phyloP scores from a whole-genome alignment of 2,113 vertebrate genomes.

The Lynx canadensis region DNA sequence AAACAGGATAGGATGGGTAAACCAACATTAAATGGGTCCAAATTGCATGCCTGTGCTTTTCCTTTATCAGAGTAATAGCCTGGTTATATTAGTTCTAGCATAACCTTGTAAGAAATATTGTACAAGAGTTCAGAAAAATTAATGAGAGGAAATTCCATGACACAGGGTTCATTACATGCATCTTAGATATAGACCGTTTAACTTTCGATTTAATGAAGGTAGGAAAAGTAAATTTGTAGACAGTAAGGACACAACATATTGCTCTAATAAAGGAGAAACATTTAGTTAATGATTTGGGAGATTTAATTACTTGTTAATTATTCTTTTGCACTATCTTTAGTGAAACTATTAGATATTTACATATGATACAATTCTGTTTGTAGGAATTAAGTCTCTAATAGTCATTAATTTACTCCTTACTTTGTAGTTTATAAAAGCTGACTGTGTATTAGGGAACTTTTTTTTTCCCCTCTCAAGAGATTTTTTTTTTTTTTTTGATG shows the following conservation, averaged over 20 bases:
- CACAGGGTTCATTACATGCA: neutral
- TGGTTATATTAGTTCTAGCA: neutral
- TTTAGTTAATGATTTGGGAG: constrained; percentile 26
- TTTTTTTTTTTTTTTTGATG: neutral
- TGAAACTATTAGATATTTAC: neutral
- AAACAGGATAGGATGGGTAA: neutral
- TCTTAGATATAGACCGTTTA: neutral
- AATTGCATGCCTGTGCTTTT: neutral
- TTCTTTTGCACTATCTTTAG: neutral
- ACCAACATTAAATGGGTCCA: neutral
- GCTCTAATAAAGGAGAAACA: neutral
- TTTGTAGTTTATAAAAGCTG: neutral
- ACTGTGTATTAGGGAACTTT: neutral
- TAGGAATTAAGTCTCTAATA: neutral
- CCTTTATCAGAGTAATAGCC: neutral
- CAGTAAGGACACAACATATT: neutral
- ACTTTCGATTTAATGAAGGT: constrained; percentile 22
- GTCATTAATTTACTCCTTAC: neutral
- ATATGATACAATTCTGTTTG: neutral
- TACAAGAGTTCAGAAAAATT: constrained; percentile 9
- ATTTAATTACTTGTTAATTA: constrained; percentile 38
- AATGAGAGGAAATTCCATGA: constrained; percentile 2
- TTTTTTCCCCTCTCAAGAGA: neutral
- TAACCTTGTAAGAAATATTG: neutral
- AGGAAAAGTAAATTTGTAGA: constrained; percentile 34